Base-by-base conservation (phyloP, 2,797 vertebrate species). In the Crenuchus spilurus region DNA sequence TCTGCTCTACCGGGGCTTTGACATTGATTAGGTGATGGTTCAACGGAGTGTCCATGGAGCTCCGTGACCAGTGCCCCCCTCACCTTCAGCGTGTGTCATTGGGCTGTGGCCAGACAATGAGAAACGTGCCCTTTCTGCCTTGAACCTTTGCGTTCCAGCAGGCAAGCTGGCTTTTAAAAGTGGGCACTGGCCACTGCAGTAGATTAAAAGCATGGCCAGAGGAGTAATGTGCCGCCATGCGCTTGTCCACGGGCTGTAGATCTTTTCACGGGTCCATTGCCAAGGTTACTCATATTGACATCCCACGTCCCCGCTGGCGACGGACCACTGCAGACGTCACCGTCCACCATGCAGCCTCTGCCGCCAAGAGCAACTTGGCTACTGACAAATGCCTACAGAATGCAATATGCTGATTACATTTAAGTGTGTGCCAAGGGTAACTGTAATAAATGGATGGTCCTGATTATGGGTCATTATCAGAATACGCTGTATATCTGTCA, bases 251-350 rank as follows among this genome's bases (percentile, higher is more conserved):
- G 51, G 52, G 74, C 79, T 4, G 39, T 83, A 83, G 73, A 77
- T 83, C 75, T 76, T 78, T 75, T 74, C 46, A 78, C 31, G 75
- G 74, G 69, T 74, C 81, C 66, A 76, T 72, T 51, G 61, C 75
- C 84, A 85, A 82, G 82, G 83, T 81, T 73, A 81, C 37, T 75
- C 64, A 57, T 70, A 65, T 71, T 63, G 73, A 69, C 76, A 75
- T 74, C 13, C 28, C 61, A 33, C 71, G 62, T 64, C 46, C 72
- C 73, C 7, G 22, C 18, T 64, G 68, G 46, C 28, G 41, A 55
- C 31, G 41, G 44, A 60, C 22, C 44, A 68, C 58, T 58, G 28
- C 51, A 69, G 58, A 72, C 28, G 16, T 70, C 54, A 76, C n/a
- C 1, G 0, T 48, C 10, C 26, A 52, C 42, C 20, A 13, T 16